Percentiles rank a stretch among this genome's conserved stretches.
Evolutionary conservation across 2,113 vertebrate genomes (phyloP).

Genomic region (Nerophis ophidion): DNA sequence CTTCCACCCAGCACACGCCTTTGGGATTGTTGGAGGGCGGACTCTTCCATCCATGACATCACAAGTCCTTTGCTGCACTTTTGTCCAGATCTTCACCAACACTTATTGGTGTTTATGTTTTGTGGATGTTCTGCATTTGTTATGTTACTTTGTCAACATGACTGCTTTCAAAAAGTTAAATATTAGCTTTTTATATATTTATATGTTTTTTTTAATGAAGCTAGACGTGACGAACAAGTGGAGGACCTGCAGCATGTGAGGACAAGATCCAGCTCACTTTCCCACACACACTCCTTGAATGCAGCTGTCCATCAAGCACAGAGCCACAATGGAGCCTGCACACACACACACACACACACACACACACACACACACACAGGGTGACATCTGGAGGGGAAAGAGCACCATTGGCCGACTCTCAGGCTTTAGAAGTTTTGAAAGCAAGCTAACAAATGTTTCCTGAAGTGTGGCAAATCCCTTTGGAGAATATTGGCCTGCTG

Average conservation of each 20-base stretch:
- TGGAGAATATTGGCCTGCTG: background rate
- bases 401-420: conserved; percentile 10
- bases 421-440: background rate
- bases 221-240: too few species aligned
- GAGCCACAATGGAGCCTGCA: conserved; percentile 28
- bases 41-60: background rate
- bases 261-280: background rate
- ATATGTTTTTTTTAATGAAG: too few species aligned
- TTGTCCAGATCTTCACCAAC: too few species aligned
- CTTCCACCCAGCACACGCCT: conserved; percentile 4
- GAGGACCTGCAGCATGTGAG: background rate
- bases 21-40: background rate
- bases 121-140: too few species aligned
- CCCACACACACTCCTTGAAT: background rate
- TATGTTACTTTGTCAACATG: too few species aligned
- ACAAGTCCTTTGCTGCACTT: too few species aligned
- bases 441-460: conserved; percentile 9
- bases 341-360: conserved; percentile 2
- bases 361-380: background rate
- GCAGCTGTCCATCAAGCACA: background rate
- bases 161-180: too few species aligned
- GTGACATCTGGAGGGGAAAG: conserved; percentile 53
- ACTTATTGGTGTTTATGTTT: too few species aligned
- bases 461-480: conserved; percentile 28
- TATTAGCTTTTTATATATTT: too few species aligned